Evolutionary conservation across 2,113 vertebrate species (phyloP).

Genomic region (Notarius lentiginosus): DNA sequence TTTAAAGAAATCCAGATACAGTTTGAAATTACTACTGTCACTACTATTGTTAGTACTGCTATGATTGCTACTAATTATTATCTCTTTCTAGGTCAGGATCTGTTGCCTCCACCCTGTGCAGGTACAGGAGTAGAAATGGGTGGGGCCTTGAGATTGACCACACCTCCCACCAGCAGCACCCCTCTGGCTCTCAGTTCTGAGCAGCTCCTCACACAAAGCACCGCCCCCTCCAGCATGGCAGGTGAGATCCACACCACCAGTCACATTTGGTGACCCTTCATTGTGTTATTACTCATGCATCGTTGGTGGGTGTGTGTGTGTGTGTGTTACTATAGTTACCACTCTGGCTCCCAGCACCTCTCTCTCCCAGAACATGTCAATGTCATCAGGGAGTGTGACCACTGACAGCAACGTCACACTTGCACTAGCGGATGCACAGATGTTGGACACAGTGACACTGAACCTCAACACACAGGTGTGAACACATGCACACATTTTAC

Average conservation of each 20-base stretch:
- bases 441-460: conserved; percentile 91
- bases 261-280: neutral
- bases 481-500: neutral
- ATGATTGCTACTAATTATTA: neutral
- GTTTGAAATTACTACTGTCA: neutral
- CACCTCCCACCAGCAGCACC: conserved; percentile 68
- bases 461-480: conserved; percentile 80
- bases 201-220: conserved; percentile 81
- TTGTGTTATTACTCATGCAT: neutral
- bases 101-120: conserved; percentile 76
- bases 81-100: conserved; percentile 77
- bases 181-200: conserved; percentile 81
- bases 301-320: neutral
- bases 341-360: conserved; percentile 79
- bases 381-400: conserved; percentile 85
- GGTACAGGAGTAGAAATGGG: conserved; percentile 73
- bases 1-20: neutral
- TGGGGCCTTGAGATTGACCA: conserved; percentile 74
- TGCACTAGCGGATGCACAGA: conserved; percentile 90
- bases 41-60: neutral
- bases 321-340: conserved; percentile 59
- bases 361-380: conserved; percentile 86
- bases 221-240: conserved; percentile 65
- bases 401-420: conserved; percentile 89
- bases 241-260: conserved; percentile 53